Evolutionary conservation across 2,888 invertebrate genomes (phyloP), one percentile per base, ranked within the genome.

Genomic region (Oxycera nigricornis): DNA sequence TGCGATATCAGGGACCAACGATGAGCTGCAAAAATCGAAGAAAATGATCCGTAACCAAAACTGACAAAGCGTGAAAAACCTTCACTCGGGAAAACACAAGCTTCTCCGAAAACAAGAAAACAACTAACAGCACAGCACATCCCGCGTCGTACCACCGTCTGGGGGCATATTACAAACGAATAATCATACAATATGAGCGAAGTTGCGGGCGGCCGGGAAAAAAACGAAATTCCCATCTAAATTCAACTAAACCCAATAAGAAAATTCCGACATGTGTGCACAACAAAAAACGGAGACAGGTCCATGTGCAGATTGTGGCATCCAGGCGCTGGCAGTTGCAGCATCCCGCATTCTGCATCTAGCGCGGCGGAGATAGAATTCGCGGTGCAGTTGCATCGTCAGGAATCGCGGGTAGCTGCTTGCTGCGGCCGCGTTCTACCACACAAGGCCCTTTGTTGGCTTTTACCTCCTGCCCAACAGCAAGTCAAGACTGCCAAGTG

Each of bases 41-140:
- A 74, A 75, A 76, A 76, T 75, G 75, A 76, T 76, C 75, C 76
- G 75, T 76, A 75, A 75, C 76, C 68, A 73, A 75, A 76, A 75
- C 74, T 76, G 76, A 76, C 75, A 76, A 75, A 74, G 74, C 76
- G 68, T 76, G 75, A 76, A 76, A 76, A 73, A 46, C 57, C 70
- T 52, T 70, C 14, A 20, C 70, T 28, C 65, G 65, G 26, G 46
- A 65, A 73, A 46, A 73, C 65, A 52, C 62, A 73, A 73, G 65
- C 73, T 61, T 39, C 65, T 17, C 50, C 50, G n/a, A 50, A 73
- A 50, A 73, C 50, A 61, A 73, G 73, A 28, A n/a, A 67, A 39
- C 20, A 68, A 24, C 22, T 2, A 39, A n/a, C 26, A 30, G 30
- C n/a, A n/a, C 14, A 17, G 46, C 6, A 7, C 3, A 46, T n/a